Base-by-base conservation (phyloP, 2,113 vertebrate genomes). In the Psilopsiagon aymara region DNA sequence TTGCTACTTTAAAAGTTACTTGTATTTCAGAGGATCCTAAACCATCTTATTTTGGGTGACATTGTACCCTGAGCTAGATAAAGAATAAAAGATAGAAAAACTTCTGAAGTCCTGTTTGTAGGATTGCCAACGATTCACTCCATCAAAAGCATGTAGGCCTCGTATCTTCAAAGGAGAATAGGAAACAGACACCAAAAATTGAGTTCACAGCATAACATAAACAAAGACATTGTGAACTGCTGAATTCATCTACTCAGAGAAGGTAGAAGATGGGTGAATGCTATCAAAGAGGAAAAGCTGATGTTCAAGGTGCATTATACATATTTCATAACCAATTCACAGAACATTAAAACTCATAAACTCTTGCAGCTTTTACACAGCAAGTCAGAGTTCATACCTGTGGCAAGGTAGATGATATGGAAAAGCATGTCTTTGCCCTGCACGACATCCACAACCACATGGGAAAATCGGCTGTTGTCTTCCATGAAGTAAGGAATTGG, bases 391-490 rank as follows among this genome's bases (percentile, higher is more conserved):
- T 21, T 70, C 96, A 39, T 98, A 99, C 99, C 99, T 97, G 99
- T 99, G 63, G 99, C 99, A 96, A 99, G 97, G 93, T 99, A 99
- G 78, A 99, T 99, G 98, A 99, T 99, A 95, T 99, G 99, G 85
- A 99, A 98, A 46, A 99, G 98, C 39, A 97, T 94, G 66, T 99
- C 98, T 47, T 99, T 98, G 92, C 99, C 99, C 97, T 99, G 99
- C 37, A 99, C 99, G 46, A 99, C 99, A 55, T 99, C 99, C 82
- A 99, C 99, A 1, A 98, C 99, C 77, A 99, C 98, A 17, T 99
- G 99, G 64, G 98, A 99, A 96, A 99, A 99, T 83, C 99, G 98
- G 55, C 99, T 99, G n/a, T 98, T 99, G 97, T 99, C 99, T 97
- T 99, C 99, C 99, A 99, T 99, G 97, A 99, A 99, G 95, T 99